These are phyloP conservation scores for Alethe castanea DNA, from an alignment of 2,113 vertebrate genomes.

Conservation along the genomic window DNA sequence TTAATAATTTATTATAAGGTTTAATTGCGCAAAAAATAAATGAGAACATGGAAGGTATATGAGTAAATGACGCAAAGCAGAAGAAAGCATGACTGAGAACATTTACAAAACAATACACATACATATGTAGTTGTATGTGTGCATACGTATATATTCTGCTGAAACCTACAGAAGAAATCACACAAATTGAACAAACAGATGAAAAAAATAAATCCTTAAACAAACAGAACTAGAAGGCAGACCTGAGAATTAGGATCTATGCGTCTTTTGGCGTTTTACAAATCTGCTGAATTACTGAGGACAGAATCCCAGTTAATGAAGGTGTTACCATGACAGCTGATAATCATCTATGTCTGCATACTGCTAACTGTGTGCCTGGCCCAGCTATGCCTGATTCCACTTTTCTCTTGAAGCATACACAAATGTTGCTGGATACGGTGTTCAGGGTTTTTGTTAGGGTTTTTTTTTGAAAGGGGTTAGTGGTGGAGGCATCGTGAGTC, in stretches of 20 bases:
- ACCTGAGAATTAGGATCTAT: conserved; percentile 45
- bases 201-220: not conserved
- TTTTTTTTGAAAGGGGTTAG: not conserved
- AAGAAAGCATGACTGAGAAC: conserved; percentile 11
- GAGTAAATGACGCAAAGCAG: conserved; percentile 34
- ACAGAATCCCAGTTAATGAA: not conserved
- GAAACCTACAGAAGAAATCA: conserved; percentile 30
- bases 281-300: not conserved
- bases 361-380: not conserved
- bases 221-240: conserved; percentile 40
- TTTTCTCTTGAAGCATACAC: not conserved
- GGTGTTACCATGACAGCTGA: not conserved
- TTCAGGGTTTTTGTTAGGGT: not conserved
- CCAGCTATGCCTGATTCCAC: not conserved
- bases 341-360: not conserved
- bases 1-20: conserved; percentile 66
- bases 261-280: not conserved
- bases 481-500: not conserved
- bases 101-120: conserved; percentile 37
- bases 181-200: conserved; percentile 4
- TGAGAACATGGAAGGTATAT: conserved; percentile 19
- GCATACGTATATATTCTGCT: conserved; percentile 3
- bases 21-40: conserved; percentile 46
- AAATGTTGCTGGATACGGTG: not conserved
- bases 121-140: not conserved